Percentiles rank a stretch among this genome's conserved stretches.
These are phyloP conservation scores for Drosophila nannoptera DNA, from an alignment of 1,140 invertebrate species.

Conservation along the genomic window DNA sequence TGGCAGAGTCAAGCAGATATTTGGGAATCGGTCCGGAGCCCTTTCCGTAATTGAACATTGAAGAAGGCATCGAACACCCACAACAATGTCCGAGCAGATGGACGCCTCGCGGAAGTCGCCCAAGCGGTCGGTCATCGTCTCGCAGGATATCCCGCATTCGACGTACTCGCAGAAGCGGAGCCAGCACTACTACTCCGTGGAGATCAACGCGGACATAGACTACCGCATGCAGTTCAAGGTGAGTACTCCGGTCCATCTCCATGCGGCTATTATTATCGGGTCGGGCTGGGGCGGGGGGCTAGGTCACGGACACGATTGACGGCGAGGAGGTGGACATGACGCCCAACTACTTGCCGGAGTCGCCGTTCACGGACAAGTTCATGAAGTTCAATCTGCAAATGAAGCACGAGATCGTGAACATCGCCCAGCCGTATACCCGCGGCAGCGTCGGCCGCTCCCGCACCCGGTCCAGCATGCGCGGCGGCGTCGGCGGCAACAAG, in stretches of 20 bases:
- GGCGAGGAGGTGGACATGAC: constrained; percentile 51
- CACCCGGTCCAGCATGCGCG: constrained; percentile 50
- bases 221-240: constrained; percentile 52
- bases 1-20: no score
- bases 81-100: background rate
- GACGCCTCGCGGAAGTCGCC: background rate
- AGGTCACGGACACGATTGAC: constrained; percentile 41
- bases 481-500: constrained; percentile 56
- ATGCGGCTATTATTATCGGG: no score
- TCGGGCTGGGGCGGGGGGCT: no score
- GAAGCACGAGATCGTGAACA: constrained; percentile 29
- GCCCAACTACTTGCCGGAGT: constrained; percentile 38
- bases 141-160: background rate
- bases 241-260: background rate
- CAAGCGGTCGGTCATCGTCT: constrained; percentile 52
- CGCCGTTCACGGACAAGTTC: constrained; percentile 26
- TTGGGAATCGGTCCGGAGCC: no score
- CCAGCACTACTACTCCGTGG: constrained; percentile 38
- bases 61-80: no score
- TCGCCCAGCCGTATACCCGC: constrained; percentile 4
- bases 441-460: constrained; percentile 7
- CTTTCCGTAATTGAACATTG: no score
- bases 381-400: constrained; percentile 38
- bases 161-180: constrained; percentile 2
- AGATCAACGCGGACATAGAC: constrained; percentile 32